Conservation (phyloP, 2,888 invertebrate genomes). For the Caenorhabditis panamensis region DNA sequence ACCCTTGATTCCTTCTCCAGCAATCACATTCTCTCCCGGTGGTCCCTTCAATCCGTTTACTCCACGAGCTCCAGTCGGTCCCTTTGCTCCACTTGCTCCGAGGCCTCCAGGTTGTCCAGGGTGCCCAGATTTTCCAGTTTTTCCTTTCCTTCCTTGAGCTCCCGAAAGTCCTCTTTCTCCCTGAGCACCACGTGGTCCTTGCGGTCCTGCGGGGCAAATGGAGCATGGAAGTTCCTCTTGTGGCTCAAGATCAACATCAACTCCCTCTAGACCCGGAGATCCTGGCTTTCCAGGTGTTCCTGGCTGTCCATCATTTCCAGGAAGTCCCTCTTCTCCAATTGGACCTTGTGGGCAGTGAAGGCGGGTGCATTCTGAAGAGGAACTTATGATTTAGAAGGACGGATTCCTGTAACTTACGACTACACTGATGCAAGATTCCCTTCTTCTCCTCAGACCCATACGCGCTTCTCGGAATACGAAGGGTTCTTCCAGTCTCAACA, state of each 20-base stretch:
- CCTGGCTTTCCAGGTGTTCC: conserved; percentile 73
- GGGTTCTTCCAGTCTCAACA: conserved; percentile 54
- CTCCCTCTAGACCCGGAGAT: conserved; percentile 66
- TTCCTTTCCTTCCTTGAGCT: conserved; percentile 55
- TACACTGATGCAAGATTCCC: conserved; percentile 69
- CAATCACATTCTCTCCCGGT: conserved; percentile 69
- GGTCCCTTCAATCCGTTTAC: conserved; percentile 66
- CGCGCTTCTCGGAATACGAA: conserved; percentile 63
- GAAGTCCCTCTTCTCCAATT: conserved; percentile 71
- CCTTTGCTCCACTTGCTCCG: conserved; percentile 65
- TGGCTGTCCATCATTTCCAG: conserved; percentile 74
- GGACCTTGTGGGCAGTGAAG: conserved; percentile 72
- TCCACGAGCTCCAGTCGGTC: conserved; percentile 66
- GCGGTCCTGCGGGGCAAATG: conserved; percentile 73
- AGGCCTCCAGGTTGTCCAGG: conserved; percentile 64
- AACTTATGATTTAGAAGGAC: neutral
- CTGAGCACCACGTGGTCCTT: conserved; percentile 71
- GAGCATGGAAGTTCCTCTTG: conserved; percentile 73
- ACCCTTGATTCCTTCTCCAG: conserved; percentile 76
- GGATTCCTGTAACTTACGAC: conserved; percentile 54
- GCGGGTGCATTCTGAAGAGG: conserved; percentile 70
- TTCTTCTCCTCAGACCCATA: conserved; percentile 54
- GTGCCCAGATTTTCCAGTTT: conserved; percentile 65
- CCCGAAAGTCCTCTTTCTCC: conserved; percentile 71
- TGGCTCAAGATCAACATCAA: conserved; percentile 67